phyloP scores from a whole-genome alignment of 2,113 vertebrate genomes.

The Rhineura floridana region DNA sequence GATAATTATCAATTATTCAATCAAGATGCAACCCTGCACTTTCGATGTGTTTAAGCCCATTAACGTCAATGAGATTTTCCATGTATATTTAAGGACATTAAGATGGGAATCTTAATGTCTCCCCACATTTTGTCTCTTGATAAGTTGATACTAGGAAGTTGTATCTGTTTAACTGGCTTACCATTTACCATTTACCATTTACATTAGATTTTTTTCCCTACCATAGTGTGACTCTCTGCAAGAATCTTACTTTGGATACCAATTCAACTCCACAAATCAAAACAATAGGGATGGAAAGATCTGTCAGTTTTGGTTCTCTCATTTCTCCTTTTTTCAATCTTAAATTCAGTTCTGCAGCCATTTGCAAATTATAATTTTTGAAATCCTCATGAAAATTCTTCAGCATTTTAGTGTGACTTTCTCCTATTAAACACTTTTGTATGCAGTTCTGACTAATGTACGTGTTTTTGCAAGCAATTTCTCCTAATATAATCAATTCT shows the following conservation, averaged over 20 bases:
- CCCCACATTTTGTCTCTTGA: neutral
- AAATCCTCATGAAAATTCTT: too few relatives aligned
- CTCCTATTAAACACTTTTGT: too few relatives aligned
- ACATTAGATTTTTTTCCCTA: constrained; percentile 15
- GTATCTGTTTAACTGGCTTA: neutral
- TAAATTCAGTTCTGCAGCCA: too few relatives aligned
- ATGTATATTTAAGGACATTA: neutral
- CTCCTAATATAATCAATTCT: too few relatives aligned
- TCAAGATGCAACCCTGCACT: neutral
- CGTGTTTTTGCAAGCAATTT: too few relatives aligned
- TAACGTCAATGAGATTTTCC: neutral
- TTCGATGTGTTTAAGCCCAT: neutral
- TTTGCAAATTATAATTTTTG: too few relatives aligned
- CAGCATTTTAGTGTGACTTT: too few relatives aligned
- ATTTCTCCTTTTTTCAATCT: too few relatives aligned
- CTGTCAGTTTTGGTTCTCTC: too few relatives aligned
- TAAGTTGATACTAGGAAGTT: neutral
- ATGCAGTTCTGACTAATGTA: too few relatives aligned
- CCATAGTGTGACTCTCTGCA: constrained; percentile 28
- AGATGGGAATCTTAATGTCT: neutral
- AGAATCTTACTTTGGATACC: constrained; percentile 27
- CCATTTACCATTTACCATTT: neutral
- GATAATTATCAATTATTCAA: neutral
- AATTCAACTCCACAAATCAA: neutral
- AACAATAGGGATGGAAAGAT: too few relatives aligned